Base-by-base conservation (phyloP, 2,797 vertebrate species). In the Phrynocephalus guinanensis region DNA sequence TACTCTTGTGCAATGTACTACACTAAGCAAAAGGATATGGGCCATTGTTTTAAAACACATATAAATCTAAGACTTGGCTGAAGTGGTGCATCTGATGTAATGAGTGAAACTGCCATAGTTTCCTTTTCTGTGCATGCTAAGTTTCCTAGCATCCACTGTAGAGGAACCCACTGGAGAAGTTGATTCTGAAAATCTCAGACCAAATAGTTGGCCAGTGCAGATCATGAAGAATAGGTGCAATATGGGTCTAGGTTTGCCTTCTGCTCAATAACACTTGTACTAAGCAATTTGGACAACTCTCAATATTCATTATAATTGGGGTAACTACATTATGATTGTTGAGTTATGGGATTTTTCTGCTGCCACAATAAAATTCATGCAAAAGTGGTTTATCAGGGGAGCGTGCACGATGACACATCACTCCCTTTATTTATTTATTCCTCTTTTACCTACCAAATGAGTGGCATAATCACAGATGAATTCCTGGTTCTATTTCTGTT, bases 281-380 rank as follows among this genome's bases (percentile, higher is more conserved):
- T 50, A 68, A 70, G 5, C 18, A 5, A 44, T 67, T 90, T 84
- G 77, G 66, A 13, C n/a, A 68, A 88, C 86, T 26, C 38, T 79
- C 20, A 1, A 86, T 88, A 89, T 52, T 66, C 78, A 78, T 16
- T 87, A 16, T 0, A 76, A 92, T 50, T 66, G 72, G 75, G 9
- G 28, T 11, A 75, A 60, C 2, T 6, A 7, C 20, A 60, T 5
- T 67, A 33, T 50, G 7, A 3, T 44, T n/a, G 6, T 18, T 7
- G 13, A 85, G 10, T 5, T 22, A 11, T 48, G 67, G 16, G 18
- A 78, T 48, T 60, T 24, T 78, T 68, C 1, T 68, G 60, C 4
- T 8, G 48, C 63, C 33, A 75, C 30, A 52, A 78, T 28, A 68
- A 11, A 48, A 24, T 83, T 70, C 30, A 38, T 78, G 48, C 24